Base-by-base conservation (phyloP, 2,888 invertebrate species). In the Chaetoderma sp. region DNA sequence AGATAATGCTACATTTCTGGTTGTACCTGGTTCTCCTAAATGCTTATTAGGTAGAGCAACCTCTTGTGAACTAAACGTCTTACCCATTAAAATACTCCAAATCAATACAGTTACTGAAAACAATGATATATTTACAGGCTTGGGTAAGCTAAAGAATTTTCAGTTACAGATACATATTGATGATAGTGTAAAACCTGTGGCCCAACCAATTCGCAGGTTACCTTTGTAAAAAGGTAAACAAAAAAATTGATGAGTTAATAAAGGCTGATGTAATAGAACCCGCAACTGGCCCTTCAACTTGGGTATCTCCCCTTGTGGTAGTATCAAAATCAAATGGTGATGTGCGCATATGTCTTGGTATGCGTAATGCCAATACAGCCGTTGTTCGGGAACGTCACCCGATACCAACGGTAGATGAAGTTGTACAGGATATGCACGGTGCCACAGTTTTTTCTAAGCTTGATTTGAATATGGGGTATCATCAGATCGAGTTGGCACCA, bases 281-380 rank as follows among this genome's bases (percentile, higher is more conserved):
- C 50, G 70, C 72, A 10, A 67, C 67, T 33, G 74, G 71, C 2
- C 72, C 74, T 8, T 73, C 73, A 28, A 68, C 72, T 1, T 77
- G 77, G 75, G 75, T 78, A 18, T 68, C 70, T 25, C 73, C 72
- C 4, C 64, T 73, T 1, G 71, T 74, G 5, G 65, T 69, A 4
- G 68, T 63, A 13, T 67, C 73, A 3, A 72, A 72, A 44, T 63
- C 65, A 2, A 73, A 77, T 30, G 50, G 60, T 8, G 27, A 50
- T 33, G 59, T 78, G 13, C 30, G 78, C 23, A 68, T 79, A 16
- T 78, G 75, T 57, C 62, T 74, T 1, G 71, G 77, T 49, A 75
- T 74, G 68, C 47, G 71, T n/a, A 36, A 59, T 47, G 56, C 70
- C 5, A 74, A 74, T 58, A 61, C 63, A 47, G 74, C 74, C 3